Conservation (phyloP, 2,113 vertebrate species). For the Catharus fuscescens region DNA sequence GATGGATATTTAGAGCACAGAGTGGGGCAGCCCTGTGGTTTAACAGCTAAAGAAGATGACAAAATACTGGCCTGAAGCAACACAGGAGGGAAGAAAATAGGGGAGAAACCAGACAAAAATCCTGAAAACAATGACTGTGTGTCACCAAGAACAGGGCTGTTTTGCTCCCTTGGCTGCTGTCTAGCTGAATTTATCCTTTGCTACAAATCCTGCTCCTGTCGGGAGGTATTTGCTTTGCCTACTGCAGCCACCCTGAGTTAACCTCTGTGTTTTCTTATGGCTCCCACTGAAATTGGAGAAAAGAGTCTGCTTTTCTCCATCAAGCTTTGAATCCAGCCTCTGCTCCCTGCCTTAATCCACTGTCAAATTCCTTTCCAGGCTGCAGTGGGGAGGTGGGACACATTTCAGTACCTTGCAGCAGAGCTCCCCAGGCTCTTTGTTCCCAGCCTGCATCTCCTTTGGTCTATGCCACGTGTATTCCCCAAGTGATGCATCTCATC, state of each 20-base stretch:
- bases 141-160: slow-evolving; percentile 14
- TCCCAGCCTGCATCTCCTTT: not conserved
- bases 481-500: not conserved
- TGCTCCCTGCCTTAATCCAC: not conserved
- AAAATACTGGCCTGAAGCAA: slow-evolving; percentile 15
- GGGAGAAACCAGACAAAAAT: slow-evolving; percentile 28
- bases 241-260: slow-evolving; percentile 28
- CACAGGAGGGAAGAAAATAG: slow-evolving; percentile 4
- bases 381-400: not conserved
- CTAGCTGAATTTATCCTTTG: slow-evolving; percentile 30
- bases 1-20: not conserved
- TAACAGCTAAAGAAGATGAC: slow-evolving; percentile 32
- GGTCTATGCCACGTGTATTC: not conserved
- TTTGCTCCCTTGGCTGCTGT: slow-evolving; percentile 21
- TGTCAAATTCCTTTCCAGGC: not conserved
- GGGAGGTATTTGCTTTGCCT: slow-evolving; percentile 35
- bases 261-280: slow-evolving; percentile 45
- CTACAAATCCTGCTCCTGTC: slow-evolving; percentile 28
- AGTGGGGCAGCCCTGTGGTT: not conserved
- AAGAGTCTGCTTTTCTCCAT: not conserved
- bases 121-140: slow-evolving; percentile 27
- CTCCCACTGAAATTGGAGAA: slow-evolving; percentile 26
- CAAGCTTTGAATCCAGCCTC: not conserved
- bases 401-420: not conserved
- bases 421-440: not conserved